These are phyloP conservation scores for Charanyca ferruginea DNA, from an alignment of 2,888 invertebrate species.

Conservation along the genomic window DNA sequence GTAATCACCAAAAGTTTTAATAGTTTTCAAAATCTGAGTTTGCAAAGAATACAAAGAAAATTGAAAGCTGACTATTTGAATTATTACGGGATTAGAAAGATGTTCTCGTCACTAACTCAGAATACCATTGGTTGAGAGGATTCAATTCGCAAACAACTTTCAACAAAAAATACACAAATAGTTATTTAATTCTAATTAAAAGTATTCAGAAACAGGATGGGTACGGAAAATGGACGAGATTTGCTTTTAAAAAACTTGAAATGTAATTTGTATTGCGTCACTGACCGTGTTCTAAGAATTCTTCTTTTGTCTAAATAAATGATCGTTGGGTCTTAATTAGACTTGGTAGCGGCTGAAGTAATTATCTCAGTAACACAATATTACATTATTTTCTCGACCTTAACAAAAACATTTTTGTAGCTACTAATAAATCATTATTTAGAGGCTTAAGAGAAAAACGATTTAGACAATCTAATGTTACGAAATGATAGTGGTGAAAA, in stretches of 20 bases:
- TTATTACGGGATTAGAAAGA: background rate
- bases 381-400: slow-evolving; percentile 50
- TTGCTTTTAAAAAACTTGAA: slow-evolving; percentile 29
- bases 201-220: slow-evolving; percentile 8
- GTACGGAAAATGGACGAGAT: background rate
- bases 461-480: slow-evolving; percentile 52
- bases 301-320: slow-evolving; percentile 44
- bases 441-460: slow-evolving; percentile 37
- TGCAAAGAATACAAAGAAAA: slow-evolving; percentile 9
- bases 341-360: slow-evolving; percentile 53
- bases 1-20: slow-evolving; percentile 19
- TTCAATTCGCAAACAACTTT: background rate
- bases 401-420: slow-evolving; percentile 44
- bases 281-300: slow-evolving; percentile 9
- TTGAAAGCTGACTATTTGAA: slow-evolving; percentile 4
- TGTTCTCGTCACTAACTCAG: background rate
- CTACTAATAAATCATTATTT: slow-evolving; percentile 58
- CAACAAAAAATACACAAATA: background rate
- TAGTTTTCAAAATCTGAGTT: slow-evolving; percentile 14
- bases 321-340: slow-evolving; percentile 53
- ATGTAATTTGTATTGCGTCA: slow-evolving; percentile 22
- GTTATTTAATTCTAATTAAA: background rate
- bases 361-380: slow-evolving; percentile 59
- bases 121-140: no score
- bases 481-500: slow-evolving; percentile 40